These are phyloP conservation scores for Enteromius unitaeniatus DNA, from an alignment of 2,797 vertebrate species.

Conservation along the genomic window DNA sequence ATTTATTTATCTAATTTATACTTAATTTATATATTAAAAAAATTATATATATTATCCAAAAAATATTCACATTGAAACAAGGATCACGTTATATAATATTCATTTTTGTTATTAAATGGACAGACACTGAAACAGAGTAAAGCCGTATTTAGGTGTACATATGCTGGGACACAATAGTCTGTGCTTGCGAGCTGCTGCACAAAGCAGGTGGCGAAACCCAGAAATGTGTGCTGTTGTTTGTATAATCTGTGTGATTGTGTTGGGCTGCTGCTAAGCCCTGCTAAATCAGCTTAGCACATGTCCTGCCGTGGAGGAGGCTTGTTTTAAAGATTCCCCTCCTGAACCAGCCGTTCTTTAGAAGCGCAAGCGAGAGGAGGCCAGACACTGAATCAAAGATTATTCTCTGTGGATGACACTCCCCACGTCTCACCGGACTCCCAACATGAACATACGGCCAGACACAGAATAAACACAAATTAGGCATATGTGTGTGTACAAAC, in stretches of 20 bases:
- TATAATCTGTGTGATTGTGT: constrained; percentile 80
- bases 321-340: constrained; percentile 72
- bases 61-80: not conserved
- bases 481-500: not conserved
- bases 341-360: constrained; percentile 61
- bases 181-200: constrained; percentile 69
- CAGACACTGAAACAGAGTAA: constrained; percentile 22
- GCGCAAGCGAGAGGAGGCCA: constrained; percentile 52
- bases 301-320: constrained; percentile 80
- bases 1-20: too few relatives aligned
- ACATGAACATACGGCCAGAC: constrained; percentile 40
- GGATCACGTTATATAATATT: not conserved
- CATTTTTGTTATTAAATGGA: not conserved
- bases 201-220: constrained; percentile 66
- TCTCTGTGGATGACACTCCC: constrained; percentile 46
- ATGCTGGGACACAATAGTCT: constrained; percentile 54
- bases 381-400: constrained; percentile 58
- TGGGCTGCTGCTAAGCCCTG: constrained; percentile 78
- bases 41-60: not conserved
- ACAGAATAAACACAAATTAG: constrained; percentile 13
- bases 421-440: constrained; percentile 24
- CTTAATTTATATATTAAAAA: too few relatives aligned
- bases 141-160: constrained; percentile 40
- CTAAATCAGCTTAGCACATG: constrained; percentile 84
- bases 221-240: constrained; percentile 79